Percentiles rank a stretch among this genome's conserved stretches.
These are phyloP conservation scores for Scomber colias DNA, from an alignment of 2,113 vertebrate genomes.

Conservation along the genomic window DNA sequence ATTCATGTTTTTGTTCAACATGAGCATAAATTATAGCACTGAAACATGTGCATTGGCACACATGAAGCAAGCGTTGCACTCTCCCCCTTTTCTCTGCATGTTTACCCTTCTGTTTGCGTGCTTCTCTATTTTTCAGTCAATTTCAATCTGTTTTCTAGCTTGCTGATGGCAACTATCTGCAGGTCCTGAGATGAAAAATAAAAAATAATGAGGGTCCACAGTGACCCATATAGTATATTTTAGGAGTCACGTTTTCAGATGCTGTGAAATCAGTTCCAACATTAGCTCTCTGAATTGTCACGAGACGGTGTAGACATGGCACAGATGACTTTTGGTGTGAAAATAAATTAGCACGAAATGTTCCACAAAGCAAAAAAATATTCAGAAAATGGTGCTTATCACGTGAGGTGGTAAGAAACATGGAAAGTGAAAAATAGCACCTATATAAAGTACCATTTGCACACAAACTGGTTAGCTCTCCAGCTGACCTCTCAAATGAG, in stretches of 20 bases:
- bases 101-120: neutral
- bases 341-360: constrained; percentile 57
- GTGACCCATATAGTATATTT: neutral
- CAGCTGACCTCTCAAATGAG: constrained; percentile 65
- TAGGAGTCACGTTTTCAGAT: constrained; percentile 12
- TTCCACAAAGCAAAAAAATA: constrained; percentile 28
- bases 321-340: constrained; percentile 39
- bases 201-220: neutral
- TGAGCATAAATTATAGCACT: neutral
- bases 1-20: neutral
- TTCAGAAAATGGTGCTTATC: constrained; percentile 18
- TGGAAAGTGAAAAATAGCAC: constrained; percentile 40
- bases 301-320: neutral
- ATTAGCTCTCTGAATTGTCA: constrained; percentile 10
- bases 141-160: neutral
- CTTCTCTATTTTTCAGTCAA: neutral
- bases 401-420: constrained; percentile 12
- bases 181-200: constrained; percentile 25
- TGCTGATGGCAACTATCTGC: constrained; percentile 1
- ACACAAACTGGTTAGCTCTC: constrained; percentile 43
- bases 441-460: constrained; percentile 33
- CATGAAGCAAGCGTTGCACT: neutral
- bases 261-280: constrained; percentile 18
- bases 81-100: too few species aligned
- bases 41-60: neutral